Conservation (phyloP, 2,888 invertebrate genomes). For the Drosophila nigritarsus region DNA sequence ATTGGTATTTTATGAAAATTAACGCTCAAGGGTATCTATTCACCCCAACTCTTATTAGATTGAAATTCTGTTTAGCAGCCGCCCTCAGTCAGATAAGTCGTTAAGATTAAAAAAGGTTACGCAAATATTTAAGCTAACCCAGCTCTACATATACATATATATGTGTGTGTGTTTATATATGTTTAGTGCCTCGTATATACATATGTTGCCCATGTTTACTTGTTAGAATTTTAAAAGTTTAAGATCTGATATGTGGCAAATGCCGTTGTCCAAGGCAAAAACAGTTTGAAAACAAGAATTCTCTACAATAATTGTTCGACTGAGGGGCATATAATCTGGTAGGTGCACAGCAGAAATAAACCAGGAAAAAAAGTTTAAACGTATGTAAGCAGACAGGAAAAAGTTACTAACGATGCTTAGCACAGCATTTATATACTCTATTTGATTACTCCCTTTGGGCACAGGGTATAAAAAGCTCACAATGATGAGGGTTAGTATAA, state of each 20-base stretch:
- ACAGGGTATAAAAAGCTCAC: conserved; percentile 26
- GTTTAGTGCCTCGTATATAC: conserved; percentile 4
- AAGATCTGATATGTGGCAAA: conserved; percentile 67
- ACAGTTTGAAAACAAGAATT: conserved; percentile 11
- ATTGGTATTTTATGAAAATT: conserved; percentile 80
- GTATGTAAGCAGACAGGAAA: too few species aligned
- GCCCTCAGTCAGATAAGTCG: conserved; percentile 64
- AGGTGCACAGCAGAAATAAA: neutral
- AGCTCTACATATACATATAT: conserved; percentile 6
- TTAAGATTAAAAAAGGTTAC: conserved; percentile 76
- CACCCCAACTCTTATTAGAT: neutral
- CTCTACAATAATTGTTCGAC: neutral
- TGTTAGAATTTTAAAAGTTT: conserved; percentile 63
- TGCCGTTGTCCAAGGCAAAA: conserved; percentile 60
- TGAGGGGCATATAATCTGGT: conserved; percentile 1
- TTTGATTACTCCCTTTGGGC: neutral
- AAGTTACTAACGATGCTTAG: too few species aligned
- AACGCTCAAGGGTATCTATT: conserved; percentile 67
- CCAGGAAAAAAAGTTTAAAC: neutral
- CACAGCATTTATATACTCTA: neutral
- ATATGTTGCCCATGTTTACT: conserved; percentile 46
- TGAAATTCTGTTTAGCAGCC: conserved; percentile 32
- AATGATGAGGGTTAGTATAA: conserved; percentile 61
- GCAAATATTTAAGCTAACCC: conserved; percentile 62
- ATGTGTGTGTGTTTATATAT: too few species aligned